Evolutionary conservation across 2,888 invertebrate genomes (phyloP).

Genomic region (Orthosia cruda): DNA sequence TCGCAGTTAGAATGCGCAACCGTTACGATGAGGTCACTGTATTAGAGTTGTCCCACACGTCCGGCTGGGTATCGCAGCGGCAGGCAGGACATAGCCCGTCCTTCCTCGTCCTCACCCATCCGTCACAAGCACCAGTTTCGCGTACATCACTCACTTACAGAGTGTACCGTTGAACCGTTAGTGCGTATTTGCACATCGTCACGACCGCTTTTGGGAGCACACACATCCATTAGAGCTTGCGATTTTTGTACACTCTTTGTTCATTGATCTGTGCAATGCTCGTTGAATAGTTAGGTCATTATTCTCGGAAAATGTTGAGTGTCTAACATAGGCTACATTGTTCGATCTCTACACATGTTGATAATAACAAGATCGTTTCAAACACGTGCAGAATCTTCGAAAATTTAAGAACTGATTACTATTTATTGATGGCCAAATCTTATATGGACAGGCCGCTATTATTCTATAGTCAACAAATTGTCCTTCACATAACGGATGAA

Average conservation of each 20-base stretch:
- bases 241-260: constrained; percentile 67
- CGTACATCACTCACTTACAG: constrained; percentile 67
- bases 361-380: constrained; percentile 23
- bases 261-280: constrained; percentile 62
- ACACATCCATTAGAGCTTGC: constrained; percentile 58
- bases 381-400: constrained; percentile 24
- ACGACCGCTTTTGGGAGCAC: constrained; percentile 60
- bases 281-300: constrained; percentile 64
- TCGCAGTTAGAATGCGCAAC: constrained; percentile 70
- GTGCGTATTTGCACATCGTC: constrained; percentile 80
- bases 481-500: constrained; percentile 66
- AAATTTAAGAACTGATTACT: constrained; percentile 32
- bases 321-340: constrained; percentile 36
- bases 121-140: constrained; percentile 59
- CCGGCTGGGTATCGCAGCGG: constrained; percentile 72
- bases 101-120: constrained; percentile 72
- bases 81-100: constrained; percentile 66
- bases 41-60: constrained; percentile 78
- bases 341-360: constrained; percentile 28
- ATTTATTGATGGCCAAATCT: constrained; percentile 35
- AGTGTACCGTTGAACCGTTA: constrained; percentile 78
- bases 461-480: constrained; percentile 47
- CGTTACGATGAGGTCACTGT: constrained; percentile 81
- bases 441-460: constrained; percentile 20
- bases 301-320: constrained; percentile 56